Conservation (phyloP, 2,888 invertebrate genomes). For the Eristalis pertinax region DNA sequence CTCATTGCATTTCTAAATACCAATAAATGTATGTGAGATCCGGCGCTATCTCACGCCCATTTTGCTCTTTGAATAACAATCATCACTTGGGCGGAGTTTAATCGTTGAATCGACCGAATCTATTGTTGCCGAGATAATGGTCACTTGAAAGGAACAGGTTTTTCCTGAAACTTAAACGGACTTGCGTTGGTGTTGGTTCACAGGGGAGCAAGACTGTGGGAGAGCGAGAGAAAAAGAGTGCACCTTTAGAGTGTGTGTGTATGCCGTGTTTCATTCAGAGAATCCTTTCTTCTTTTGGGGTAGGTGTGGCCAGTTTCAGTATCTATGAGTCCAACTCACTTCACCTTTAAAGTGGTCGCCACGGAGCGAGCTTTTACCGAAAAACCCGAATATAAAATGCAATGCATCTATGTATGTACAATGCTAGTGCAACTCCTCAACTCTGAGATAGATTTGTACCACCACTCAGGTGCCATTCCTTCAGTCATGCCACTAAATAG, state of each 20-base stretch:
- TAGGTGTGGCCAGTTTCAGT: conserved; percentile 29
- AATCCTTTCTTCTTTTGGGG: conserved; percentile 20
- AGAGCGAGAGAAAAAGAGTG: background rate
- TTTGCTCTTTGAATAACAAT: conserved; percentile 11
- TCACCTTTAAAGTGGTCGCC: background rate
- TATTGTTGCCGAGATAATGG: conserved; percentile 61
- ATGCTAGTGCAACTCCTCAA: conserved; percentile 57
- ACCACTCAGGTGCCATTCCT: background rate
- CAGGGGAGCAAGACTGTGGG: background rate
- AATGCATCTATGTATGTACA: background rate
- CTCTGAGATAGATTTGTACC: conserved; percentile 30
- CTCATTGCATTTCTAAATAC: conserved; percentile 48
- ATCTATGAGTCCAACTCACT: background rate
- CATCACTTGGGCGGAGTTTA: conserved; percentile 47
- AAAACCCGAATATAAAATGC: background rate
- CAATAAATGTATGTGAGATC: conserved; percentile 29
- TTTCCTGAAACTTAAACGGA: conserved; percentile 25
- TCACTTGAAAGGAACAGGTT: conserved; percentile 52
- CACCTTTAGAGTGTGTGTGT: background rate
- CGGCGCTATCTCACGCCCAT: conserved; percentile 31
- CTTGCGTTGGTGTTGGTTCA: conserved; percentile 32
- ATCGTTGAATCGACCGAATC: background rate
- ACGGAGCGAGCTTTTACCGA: background rate
- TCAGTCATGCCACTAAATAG: background rate
- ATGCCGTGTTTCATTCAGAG: background rate